Evolutionary conservation across 2,113 vertebrate species (phyloP).

Genomic region (Notothenia rossii): DNA sequence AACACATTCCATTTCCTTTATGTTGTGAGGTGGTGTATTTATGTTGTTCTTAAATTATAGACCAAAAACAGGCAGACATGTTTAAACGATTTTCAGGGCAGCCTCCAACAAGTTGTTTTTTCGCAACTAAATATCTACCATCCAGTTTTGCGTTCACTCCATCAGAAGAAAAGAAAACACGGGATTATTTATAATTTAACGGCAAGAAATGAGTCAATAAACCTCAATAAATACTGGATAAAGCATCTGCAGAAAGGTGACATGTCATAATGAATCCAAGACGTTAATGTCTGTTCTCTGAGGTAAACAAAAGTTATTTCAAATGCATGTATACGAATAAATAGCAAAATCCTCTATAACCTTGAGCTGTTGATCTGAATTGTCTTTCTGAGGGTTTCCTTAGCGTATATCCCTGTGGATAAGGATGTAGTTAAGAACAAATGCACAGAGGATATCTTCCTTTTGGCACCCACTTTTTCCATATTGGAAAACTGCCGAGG

Average conservation of each 20-base stretch:
- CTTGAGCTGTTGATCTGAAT: neutral
- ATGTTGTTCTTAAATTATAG: neutral
- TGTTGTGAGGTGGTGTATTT: neutral
- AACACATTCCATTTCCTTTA: neutral
- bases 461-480: neutral
- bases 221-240: no score
- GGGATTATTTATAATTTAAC: neutral
- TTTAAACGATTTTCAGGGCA: neutral
- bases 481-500: conserved; percentile 15
- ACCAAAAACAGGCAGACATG: neutral
- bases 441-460: neutral
- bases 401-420: neutral
- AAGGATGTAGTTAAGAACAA: neutral
- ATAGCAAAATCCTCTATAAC: neutral
- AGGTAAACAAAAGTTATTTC: neutral
- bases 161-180: neutral
- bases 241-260: neutral
- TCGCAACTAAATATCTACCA: neutral
- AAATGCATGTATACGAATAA: neutral
- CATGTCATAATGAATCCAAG: neutral
- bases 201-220: no score
- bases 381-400: neutral
- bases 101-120: neutral
- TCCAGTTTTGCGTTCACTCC: neutral
- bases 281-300: neutral